Conservation (phyloP, 2,888 invertebrate species). For the Heteropelma amictum region DNA sequence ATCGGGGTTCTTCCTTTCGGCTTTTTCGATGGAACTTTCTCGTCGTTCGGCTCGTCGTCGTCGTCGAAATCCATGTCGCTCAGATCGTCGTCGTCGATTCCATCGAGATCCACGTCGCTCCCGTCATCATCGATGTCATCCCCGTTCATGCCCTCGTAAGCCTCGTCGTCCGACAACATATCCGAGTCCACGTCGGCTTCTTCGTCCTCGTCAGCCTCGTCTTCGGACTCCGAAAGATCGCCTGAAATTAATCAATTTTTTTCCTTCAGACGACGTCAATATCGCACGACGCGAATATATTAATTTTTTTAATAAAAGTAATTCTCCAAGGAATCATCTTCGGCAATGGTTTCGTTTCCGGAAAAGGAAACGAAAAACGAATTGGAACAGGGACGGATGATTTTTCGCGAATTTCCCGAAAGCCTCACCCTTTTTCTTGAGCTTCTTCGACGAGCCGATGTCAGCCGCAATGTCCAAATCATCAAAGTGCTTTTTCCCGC, state of each 20-base stretch:
- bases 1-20: constrained; percentile 61
- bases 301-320: no score
- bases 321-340: no score
- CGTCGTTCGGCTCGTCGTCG: constrained; percentile 65
- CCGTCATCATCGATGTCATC: constrained; percentile 78
- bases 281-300: no score
- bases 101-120: constrained; percentile 67
- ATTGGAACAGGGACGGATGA: not conserved
- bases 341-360: no score
- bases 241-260: constrained; percentile 22
- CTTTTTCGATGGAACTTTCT: constrained; percentile 54
- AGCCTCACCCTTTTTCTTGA: constrained; percentile 65
- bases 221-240: constrained; percentile 55
- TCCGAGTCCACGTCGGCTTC: constrained; percentile 47
- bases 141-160: constrained; percentile 75
- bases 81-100: constrained; percentile 76
- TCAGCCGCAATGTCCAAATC: constrained; percentile 81
- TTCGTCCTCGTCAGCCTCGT: constrained; percentile 58
- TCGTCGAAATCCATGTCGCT: constrained; percentile 77
- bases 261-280: no score
- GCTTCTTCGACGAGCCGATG: constrained; percentile 72
- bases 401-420: not conserved
- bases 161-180: constrained; percentile 59
- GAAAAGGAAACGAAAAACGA: no score
- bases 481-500: constrained; percentile 71